Percentiles rank a stretch among this genome's conserved stretches.
phyloP scores from a whole-genome alignment of 2,888 invertebrate genomes.

The Deilephila porcellus region DNA sequence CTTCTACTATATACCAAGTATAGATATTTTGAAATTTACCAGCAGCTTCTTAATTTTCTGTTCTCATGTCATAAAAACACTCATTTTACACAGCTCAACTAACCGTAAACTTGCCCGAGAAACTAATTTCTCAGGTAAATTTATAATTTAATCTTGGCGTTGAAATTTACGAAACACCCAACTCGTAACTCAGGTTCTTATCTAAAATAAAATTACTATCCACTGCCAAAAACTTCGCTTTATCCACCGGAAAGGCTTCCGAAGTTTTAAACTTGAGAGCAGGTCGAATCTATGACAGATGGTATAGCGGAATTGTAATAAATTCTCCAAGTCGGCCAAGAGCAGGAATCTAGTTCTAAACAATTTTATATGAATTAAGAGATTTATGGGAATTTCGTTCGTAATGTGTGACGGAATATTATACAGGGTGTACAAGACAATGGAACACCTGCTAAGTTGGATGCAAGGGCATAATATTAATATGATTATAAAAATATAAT shows the following conservation, averaged over 20 bases:
- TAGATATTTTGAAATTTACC: no score
- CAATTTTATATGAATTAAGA: neutral
- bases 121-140: constrained; percentile 10
- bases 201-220: constrained; percentile 15
- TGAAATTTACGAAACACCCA: neutral
- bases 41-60: neutral
- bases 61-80: neutral
- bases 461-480: no score
- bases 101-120: neutral
- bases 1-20: no score
- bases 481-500: no score
- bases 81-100: neutral
- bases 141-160: constrained; percentile 1
- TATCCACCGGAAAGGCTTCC: constrained; percentile 7
- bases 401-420: neutral
- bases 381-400: neutral
- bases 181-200: neutral
- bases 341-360: neutral
- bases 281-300: constrained; percentile 13
- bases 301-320: neutral
- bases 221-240: constrained; percentile 13
- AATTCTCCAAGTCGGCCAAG: constrained; percentile 7
- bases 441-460: no score
- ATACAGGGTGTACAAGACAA: no score
- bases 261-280: constrained; percentile 12